These are phyloP conservation scores for Protonemura montana DNA, from an alignment of 2,888 invertebrate genomes.

Conservation along the genomic window DNA sequence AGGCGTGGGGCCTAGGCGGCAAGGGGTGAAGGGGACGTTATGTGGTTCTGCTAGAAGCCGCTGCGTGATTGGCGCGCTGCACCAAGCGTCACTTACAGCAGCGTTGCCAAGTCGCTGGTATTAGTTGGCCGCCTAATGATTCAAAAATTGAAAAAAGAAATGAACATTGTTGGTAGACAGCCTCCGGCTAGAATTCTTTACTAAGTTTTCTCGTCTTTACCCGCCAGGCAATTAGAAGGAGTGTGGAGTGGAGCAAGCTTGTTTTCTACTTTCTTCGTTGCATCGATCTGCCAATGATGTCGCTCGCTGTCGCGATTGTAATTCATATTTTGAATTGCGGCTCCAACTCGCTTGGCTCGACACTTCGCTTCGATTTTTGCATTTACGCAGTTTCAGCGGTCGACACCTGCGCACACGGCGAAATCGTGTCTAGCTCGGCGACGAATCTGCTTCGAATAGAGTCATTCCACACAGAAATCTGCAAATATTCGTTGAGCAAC, in stretches of 20 bases:
- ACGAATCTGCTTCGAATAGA: not conserved
- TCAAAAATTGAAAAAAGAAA: slow-evolving; percentile 20
- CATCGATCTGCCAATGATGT: not conserved
- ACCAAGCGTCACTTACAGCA: slow-evolving; percentile 47
- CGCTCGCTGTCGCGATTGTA: not conserved
- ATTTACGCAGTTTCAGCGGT: not conserved
- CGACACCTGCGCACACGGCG: not conserved
- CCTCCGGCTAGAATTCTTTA: slow-evolving; percentile 30
- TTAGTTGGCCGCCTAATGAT: slow-evolving; percentile 37
- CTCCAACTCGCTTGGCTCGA: not conserved
- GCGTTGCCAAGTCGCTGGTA: slow-evolving; percentile 47
- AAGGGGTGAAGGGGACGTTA: slow-evolving; percentile 51
- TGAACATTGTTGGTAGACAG: slow-evolving; percentile 23
- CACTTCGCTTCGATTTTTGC: not conserved
- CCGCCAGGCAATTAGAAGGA: not conserved
- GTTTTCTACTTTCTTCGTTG: not conserved
- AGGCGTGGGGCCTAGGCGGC: slow-evolving; percentile 49
- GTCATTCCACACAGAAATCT: not conserved
- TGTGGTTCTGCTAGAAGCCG: slow-evolving; percentile 52
- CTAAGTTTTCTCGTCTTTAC: not conserved
- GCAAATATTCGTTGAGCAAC: not conserved
- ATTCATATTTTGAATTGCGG: not conserved
- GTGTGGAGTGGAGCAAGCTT: not conserved
- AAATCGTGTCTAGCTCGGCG: not conserved
- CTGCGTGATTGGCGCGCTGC: slow-evolving; percentile 50